Evolutionary conservation across 1,140 invertebrate genomes (phyloP).

Genomic region (Acromyrmex heyeri): DNA sequence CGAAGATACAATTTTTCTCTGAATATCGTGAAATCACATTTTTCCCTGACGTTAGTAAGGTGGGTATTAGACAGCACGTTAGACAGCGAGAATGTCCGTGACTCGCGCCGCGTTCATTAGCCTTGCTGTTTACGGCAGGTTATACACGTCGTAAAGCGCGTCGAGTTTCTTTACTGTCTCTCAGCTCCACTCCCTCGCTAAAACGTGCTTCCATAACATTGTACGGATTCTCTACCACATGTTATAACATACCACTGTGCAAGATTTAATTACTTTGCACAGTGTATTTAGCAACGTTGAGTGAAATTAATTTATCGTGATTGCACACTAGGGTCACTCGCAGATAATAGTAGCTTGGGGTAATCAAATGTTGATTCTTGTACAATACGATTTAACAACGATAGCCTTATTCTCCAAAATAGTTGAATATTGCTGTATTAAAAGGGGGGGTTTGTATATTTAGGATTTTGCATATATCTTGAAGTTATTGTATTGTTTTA

Average conservation of each 20-base stretch:
- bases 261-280: constrained; percentile 69
- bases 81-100: constrained; percentile 20
- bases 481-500: neutral
- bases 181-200: neutral
- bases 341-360: constrained; percentile 21
- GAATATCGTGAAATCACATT: neutral
- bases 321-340: constrained; percentile 33
- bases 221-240: constrained; percentile 39
- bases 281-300: constrained; percentile 42
- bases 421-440: neutral
- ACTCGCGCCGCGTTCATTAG: constrained; percentile 70
- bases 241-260: constrained; percentile 55
- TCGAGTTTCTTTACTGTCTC: constrained; percentile 69
- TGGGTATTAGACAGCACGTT: neutral
- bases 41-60: neutral
- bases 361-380: constrained; percentile 51
- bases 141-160: constrained; percentile 70
- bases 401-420: constrained; percentile 41
- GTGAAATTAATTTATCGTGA: constrained; percentile 71
- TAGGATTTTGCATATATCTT: constrained; percentile 10
- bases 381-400: constrained; percentile 13
- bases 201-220: constrained; percentile 56
- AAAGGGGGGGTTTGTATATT: neutral
- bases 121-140: constrained; percentile 60
- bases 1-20: neutral